These are phyloP conservation scores for Zosterops hypoxanthus DNA, from an alignment of 2,113 vertebrate genomes.

Conservation along the genomic window DNA sequence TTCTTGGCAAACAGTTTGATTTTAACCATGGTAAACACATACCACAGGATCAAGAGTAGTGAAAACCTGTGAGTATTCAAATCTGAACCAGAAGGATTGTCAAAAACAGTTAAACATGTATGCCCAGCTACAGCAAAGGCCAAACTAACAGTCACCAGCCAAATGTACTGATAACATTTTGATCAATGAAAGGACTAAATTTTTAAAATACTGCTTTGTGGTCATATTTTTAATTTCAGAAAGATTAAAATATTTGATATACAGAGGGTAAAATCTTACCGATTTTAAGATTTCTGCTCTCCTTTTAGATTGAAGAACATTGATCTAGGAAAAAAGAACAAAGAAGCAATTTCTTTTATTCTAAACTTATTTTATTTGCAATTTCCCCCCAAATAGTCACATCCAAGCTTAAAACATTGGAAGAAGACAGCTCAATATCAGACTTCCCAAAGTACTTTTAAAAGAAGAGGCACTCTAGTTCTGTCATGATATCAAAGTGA, in stretches of 20 bases:
- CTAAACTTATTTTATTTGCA: neutral
- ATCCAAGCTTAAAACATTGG: neutral
- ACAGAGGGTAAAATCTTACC: constrained; percentile 71
- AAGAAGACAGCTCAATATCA: neutral
- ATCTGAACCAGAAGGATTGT: neutral
- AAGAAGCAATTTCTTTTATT: constrained; percentile 2
- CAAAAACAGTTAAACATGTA: neutral
- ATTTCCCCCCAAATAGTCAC: neutral
- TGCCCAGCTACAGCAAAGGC: neutral
- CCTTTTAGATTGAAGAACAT: constrained; percentile 96
- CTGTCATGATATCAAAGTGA: neutral
- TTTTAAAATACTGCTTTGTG: neutral
- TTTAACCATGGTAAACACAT: neutral
- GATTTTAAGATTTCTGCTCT: constrained; percentile 98
- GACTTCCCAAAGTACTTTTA: neutral
- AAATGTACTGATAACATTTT: neutral
- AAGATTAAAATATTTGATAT: neutral
- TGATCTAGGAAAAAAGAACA: constrained; percentile 79
- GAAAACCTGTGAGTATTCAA: neutral
- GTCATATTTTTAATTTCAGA: neutral
- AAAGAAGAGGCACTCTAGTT: neutral
- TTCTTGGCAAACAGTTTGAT: neutral
- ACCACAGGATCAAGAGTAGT: neutral
- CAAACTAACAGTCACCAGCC: neutral
- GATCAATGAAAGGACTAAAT: neutral